A percentile compares a stretch with the other conserved stretches of the same genome.
Conservation (phyloP, 2,888 invertebrate genomes). For the Clanis bilineata region DNA sequence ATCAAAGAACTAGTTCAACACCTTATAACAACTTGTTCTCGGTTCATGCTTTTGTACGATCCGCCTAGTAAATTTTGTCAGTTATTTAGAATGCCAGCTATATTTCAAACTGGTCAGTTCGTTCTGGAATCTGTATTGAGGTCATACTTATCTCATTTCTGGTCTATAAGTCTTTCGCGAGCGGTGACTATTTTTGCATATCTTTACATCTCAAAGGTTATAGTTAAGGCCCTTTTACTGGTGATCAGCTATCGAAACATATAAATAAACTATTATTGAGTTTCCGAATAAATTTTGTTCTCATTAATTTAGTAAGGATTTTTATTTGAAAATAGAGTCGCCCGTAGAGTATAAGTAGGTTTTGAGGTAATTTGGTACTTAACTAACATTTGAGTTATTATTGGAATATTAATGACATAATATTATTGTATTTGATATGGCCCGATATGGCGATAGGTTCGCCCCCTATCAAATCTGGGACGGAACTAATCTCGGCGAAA, state of each 20-base stretch:
- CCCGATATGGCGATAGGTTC: too few species aligned
- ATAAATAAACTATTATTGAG: background rate
- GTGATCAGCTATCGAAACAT: constrained; percentile 23
- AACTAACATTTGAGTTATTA: too few species aligned
- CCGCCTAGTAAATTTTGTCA: constrained; percentile 53
- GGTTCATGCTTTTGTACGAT: constrained; percentile 51
- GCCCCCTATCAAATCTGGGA: too few species aligned
- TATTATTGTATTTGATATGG: too few species aligned
- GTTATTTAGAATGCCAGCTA: constrained; percentile 59
- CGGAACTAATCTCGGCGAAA: too few species aligned
- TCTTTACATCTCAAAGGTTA: constrained; percentile 40
- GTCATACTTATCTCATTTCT: constrained; percentile 60
- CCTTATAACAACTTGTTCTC: constrained; percentile 69
- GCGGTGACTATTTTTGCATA: constrained; percentile 46
- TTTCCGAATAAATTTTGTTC: background rate
- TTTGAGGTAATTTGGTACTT: too few species aligned
- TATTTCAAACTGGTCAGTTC: constrained; percentile 55
- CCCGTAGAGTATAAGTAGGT: background rate
- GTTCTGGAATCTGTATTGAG: constrained; percentile 54
- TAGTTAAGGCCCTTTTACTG: constrained; percentile 30
- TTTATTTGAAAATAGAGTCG: background rate
- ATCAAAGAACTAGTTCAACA: constrained; percentile 73
- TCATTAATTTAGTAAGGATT: background rate
- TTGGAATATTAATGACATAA: too few species aligned
- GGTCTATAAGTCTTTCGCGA: constrained; percentile 46